Percentiles rank a stretch among this genome's conserved stretches.
Evolutionary conservation across 2,888 invertebrate species (phyloP).

Genomic region (Papilio elwesi): DNA sequence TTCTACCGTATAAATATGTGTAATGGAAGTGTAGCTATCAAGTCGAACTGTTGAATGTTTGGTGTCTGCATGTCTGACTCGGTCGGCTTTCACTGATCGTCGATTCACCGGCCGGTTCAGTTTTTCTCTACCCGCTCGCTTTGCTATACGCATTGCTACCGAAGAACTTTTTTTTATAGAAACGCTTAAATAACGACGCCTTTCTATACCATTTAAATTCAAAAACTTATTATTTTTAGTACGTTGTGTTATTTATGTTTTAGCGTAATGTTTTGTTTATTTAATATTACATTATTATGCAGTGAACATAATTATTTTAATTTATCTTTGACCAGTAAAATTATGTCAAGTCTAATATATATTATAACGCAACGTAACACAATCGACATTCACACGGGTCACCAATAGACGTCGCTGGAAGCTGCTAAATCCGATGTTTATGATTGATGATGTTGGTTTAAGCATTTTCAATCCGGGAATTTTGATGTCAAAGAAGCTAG

Average conservation of each 20-base stretch:
- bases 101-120: conserved; percentile 46
- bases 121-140: conserved; percentile 50
- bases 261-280: no score
- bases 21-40: conserved; percentile 47
- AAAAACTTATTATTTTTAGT: not conserved
- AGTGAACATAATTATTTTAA: no score
- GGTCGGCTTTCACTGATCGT: conserved; percentile 58
- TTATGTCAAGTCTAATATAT: no score
- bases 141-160: conserved; percentile 30
- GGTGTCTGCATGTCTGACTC: conserved; percentile 50
- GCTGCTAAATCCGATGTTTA: no score
- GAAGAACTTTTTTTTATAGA: conserved; percentile 27
- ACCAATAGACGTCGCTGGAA: no score
- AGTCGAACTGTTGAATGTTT: conserved; percentile 43
- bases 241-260: not conserved
- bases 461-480: no score
- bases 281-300: no score
- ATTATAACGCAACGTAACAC: no score
- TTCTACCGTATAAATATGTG: conserved; percentile 42
- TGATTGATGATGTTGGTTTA: no score
- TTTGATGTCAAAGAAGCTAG: no score
- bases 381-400: no score
- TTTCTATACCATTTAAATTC: conserved; percentile 29
- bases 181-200: conserved; percentile 32
- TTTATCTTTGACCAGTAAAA: no score